Evolutionary conservation across 2,888 invertebrate species (phyloP).

Genomic region (Phasia obesa): DNA sequence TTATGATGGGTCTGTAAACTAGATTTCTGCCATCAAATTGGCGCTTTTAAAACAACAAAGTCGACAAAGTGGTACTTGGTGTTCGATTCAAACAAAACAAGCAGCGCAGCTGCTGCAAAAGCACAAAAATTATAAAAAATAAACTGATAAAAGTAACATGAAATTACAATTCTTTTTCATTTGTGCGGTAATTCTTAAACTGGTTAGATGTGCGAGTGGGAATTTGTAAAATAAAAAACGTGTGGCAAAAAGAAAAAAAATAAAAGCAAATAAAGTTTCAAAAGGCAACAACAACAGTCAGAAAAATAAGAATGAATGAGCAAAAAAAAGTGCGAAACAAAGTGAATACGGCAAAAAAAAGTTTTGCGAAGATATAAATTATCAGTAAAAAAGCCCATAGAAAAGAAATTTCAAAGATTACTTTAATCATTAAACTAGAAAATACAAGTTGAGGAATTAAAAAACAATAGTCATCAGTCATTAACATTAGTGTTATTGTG

Average conservation of each 20-base stretch:
- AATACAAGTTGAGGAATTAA: conserved; percentile 12
- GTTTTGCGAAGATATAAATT: not conserved
- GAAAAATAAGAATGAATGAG: conserved; percentile 22
- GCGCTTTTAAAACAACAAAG: too few species aligned
- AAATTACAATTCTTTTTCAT: conserved; percentile 53
- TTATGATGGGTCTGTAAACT: too few species aligned
- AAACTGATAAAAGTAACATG: conserved; percentile 36
- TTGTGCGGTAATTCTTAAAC: conserved; percentile 56
- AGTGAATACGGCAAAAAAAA: conserved; percentile 3
- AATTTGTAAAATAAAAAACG: conserved; percentile 22
- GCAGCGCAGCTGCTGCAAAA: not conserved
- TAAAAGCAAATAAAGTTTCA: conserved; percentile 27
- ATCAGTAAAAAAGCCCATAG: not conserved
- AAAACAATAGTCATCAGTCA: conserved; percentile 56
- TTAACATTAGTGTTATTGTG: conserved; percentile 1
- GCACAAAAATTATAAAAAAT: not conserved
- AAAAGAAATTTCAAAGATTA: conserved; percentile 9
- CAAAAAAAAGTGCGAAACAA: conserved; percentile 18
- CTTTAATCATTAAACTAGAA: conserved; percentile 23
- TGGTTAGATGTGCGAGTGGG: not conserved
- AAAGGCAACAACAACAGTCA: conserved; percentile 40
- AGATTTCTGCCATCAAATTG: too few species aligned
- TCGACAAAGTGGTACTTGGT: too few species aligned
- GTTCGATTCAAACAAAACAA: not conserved
- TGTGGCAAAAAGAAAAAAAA: conserved; percentile 50